phyloP scores from a whole-genome alignment of 2,888 invertebrate species.

The Prosopocoilus inquinatus region DNA sequence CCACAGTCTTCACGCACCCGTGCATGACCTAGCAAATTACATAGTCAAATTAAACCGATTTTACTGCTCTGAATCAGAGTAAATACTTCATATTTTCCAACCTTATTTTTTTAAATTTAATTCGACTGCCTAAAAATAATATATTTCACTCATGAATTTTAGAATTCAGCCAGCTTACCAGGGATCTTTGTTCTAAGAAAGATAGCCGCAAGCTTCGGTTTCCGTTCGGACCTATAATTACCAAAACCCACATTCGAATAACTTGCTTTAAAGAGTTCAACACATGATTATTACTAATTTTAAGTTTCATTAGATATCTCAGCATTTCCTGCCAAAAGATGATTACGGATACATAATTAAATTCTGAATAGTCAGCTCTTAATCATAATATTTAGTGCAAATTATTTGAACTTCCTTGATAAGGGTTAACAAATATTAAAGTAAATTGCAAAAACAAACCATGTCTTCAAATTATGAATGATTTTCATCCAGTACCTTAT shows the following conservation, averaged over 20 bases:
- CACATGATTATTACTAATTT: constrained; percentile 34
- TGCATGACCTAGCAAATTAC: constrained; percentile 22
- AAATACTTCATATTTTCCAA: too few relatives aligned
- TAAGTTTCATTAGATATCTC: constrained; percentile 18
- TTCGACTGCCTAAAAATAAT: not conserved
- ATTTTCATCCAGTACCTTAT: too few relatives aligned
- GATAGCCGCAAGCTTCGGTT: constrained; percentile 38
- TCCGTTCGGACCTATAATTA: constrained; percentile 48
- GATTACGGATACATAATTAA: too few relatives aligned
- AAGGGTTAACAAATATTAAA: too few relatives aligned
- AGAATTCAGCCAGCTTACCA: constrained; percentile 41
- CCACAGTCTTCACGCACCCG: constrained; percentile 35
- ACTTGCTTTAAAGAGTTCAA: constrained; percentile 35
- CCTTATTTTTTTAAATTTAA: too few relatives aligned
- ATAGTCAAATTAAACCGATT: constrained; percentile 18
- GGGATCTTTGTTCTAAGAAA: constrained; percentile 48
- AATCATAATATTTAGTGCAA: too few relatives aligned
- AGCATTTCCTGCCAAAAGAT: too few relatives aligned
- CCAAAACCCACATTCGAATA: constrained; percentile 44
- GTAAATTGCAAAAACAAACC: too few relatives aligned
- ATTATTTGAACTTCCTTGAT: too few relatives aligned
- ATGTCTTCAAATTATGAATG: too few relatives aligned
- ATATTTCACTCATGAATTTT: constrained; percentile 24
- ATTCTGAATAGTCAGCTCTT: too few relatives aligned
- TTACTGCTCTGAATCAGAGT: not conserved